These are phyloP conservation scores for Smithornis capensis DNA, from an alignment of 2,113 vertebrate species.

Conservation along the genomic window DNA sequence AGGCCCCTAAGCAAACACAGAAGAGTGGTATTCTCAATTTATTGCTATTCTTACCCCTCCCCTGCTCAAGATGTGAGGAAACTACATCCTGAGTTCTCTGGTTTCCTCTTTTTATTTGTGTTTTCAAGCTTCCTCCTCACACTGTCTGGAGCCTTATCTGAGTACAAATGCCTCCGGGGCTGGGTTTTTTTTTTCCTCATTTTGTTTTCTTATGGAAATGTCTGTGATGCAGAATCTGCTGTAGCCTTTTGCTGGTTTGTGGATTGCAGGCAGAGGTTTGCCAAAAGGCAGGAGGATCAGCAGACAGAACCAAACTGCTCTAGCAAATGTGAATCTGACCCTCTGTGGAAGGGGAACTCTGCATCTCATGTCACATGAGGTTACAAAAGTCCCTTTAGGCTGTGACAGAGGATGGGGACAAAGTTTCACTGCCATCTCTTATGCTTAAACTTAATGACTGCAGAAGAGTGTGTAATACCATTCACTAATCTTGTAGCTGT, in stretches of 20 bases:
- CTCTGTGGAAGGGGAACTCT: background rate
- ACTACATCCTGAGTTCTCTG: constrained; percentile 35
- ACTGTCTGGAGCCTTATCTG: constrained; percentile 20
- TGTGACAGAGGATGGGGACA: background rate
- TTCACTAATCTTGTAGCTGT: background rate
- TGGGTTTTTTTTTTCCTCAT: background rate
- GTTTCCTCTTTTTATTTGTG: constrained; percentile 56
- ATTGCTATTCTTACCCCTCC: constrained; percentile 13
- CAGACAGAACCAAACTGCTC: background rate
- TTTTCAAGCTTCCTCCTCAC: constrained; percentile 44
- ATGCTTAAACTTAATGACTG: background rate
- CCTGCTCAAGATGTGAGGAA: background rate
- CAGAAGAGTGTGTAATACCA: background rate
- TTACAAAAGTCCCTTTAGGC: background rate
- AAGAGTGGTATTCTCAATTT: background rate
- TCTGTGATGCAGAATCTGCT: background rate
- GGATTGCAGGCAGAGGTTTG: background rate
- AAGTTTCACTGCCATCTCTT: background rate
- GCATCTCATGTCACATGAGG: background rate
- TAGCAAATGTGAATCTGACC: background rate
- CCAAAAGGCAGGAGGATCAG: background rate
- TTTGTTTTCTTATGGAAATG: constrained; percentile 55
- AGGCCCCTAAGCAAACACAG: background rate
- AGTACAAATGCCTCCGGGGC: background rate
- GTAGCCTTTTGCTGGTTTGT: background rate